Base-by-base conservation (phyloP, 2,797 vertebrate species). In the Chaetophractus vellerosus region DNA sequence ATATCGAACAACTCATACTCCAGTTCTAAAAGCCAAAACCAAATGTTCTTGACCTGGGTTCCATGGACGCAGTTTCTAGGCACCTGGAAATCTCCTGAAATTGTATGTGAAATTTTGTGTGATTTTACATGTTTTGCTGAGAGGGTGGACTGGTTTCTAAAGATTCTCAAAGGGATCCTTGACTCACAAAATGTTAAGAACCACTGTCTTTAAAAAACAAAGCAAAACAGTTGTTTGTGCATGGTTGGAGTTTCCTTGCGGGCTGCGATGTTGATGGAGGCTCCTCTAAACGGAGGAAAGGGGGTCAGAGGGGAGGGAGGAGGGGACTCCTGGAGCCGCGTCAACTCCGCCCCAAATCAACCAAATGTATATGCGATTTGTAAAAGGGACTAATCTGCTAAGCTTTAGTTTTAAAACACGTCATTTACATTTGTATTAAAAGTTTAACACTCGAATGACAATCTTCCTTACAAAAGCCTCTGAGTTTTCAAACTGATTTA, bases 391-490 rank as follows among this genome's bases (percentile, higher is more conserved):
- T 38, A 52, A 72, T 64, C 59, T 78, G 36, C 87, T 84, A 74
- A 91, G 19, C 24, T 93, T 94, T 41, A 71, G 28, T 52, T 91
- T 95, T 66, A 89, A 89, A 88, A 69, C 1, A 24, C 24, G 38
- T 71, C 24, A 4, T 41, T 79, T 80, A 50, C 80, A 61, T 85
- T 81, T 94, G 31, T 78, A 74, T 82, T 94, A 71, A 78, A 96
- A 92, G 19, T 82, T 82, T 72, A 88, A 66, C 16, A 59, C 74
- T 24, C 48, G 15, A 71, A 52, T 48, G 14, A 90, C 88, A 41
- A 79, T 84, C 33, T 91, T 95, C 52, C 78, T 93, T 96, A 76
- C 87, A 93, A 91, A 92, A 90, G 45, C 28, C 68, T 94, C 64
- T 80, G 45, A 79, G 28, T 31, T 91, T 95, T 83, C 52, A 82